Evolutionary conservation across 2,113 vertebrate genomes (phyloP), one percentile per base, ranked within the genome.

Genomic region (Gracilinanus agilis): DNA sequence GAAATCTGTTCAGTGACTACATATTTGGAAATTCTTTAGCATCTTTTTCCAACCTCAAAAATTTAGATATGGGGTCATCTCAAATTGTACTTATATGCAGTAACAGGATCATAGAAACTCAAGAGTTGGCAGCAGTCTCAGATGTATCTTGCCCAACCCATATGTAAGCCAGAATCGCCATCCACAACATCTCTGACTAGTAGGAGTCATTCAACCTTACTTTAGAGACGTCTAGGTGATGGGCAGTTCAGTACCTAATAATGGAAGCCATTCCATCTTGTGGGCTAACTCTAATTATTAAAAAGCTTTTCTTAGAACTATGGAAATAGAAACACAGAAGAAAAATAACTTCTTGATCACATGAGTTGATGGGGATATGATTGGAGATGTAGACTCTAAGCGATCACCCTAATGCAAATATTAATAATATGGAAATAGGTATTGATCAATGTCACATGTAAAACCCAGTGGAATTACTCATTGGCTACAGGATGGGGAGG

Each of bases 21-120:
- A 92, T 49, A 54, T 93, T 90, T 92, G 83, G 56, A 95, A 95
- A 25, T 9, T 92, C 44, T 92, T 44, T 88, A 40, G 67, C n/a
- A 83, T 83, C 67, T 23, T 83, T 83, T 40, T 83, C 67, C n/a
- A 83, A 83, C 67, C 67, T 83, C 67, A 83, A 23, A 83, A 40
- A 83, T 83, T 34, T 83, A 83, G 67, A 83, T 83, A 40, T 83
- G n/a, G 67, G 5, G 19, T 83, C 67, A 83, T 83, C 67, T 40
- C n/a, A 83, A 40, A 6, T 21, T 83, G 19, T 83, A 40, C n/a
- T 23, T 83, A 21, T 40, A 40, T 40, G n/a, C n/a, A n/a, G 61
- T 75, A 16, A 75, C 16, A 40, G 67, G 40, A 83, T 83, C 34
- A 16, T 83, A 83, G 67, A 83, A 83, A 40, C 6, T 23, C 1